Percentiles rank a stretch among this genome's conserved stretches.
phyloP scores from a whole-genome alignment of 1,140 invertebrate genomes.

The Drosophila mauritiana region DNA sequence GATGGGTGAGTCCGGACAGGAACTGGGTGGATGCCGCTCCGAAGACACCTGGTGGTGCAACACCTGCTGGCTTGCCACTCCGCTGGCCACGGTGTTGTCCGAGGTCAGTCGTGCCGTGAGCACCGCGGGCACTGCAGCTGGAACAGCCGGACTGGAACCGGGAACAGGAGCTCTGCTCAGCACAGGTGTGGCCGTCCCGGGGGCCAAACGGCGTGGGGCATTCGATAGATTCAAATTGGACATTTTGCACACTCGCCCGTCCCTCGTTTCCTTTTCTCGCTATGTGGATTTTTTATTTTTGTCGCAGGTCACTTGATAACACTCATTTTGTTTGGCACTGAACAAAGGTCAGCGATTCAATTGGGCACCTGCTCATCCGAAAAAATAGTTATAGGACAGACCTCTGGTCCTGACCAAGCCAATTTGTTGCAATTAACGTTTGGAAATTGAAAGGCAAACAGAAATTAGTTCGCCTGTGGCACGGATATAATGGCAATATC shows the following conservation, averaged over 20 bases:
- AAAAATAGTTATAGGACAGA: not conserved
- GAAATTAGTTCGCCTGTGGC: slow-evolving; percentile 20
- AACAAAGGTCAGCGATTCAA: slow-evolving; percentile 13
- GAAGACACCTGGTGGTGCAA: slow-evolving; percentile 17
- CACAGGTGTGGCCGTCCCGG: slow-evolving; percentile 72
- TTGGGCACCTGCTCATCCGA: slow-evolving; percentile 21
- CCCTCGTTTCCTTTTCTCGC: slow-evolving; percentile 17
- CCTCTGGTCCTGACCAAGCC: slow-evolving; percentile 13
- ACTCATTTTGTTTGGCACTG: slow-evolving; percentile 48
- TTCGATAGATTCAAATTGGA: slow-evolving; percentile 68
- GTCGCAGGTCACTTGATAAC: slow-evolving; percentile 36
- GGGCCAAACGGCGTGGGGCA: slow-evolving; percentile 66
- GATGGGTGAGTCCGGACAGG: slow-evolving; percentile 80
- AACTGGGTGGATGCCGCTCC: slow-evolving; percentile 52
- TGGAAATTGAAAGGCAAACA: slow-evolving; percentile 17
- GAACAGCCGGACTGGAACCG: slow-evolving; percentile 9
- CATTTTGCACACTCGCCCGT: slow-evolving; percentile 52
- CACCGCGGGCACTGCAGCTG: slow-evolving; percentile 8
- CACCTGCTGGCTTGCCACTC: slow-evolving; percentile 18
- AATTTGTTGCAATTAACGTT: slow-evolving; percentile 56
- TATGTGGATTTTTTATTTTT: slow-evolving; percentile 19
- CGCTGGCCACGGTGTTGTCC: slow-evolving; percentile 55
- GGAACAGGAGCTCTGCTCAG: slow-evolving; percentile 10
- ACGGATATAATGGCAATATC: not conserved
- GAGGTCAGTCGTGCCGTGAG: slow-evolving; percentile 61